These are phyloP conservation scores for Pituophis catenifer DNA, from an alignment of 2,113 vertebrate genomes.

Conservation along the genomic window DNA sequence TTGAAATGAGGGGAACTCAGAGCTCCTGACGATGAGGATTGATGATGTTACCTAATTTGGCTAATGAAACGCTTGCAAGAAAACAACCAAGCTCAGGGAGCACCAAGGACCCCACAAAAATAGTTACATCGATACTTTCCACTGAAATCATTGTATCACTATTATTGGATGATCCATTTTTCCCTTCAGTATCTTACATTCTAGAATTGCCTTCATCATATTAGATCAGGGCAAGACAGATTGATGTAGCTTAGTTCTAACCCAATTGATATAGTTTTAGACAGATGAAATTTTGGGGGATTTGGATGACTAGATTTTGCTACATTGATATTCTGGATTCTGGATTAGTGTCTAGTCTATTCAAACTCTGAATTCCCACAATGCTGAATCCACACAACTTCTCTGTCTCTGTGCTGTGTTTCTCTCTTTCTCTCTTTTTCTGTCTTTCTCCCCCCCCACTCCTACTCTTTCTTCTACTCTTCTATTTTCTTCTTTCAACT, in stretches of 20 bases:
- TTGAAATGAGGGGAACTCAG: not conserved
- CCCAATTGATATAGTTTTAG: not conserved
- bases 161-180: constrained; percentile 39
- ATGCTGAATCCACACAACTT: not conserved
- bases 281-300: not conserved
- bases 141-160: not conserved
- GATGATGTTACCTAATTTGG: too few species aligned
- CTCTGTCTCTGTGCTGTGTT: not conserved
- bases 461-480: not conserved
- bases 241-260: not conserved
- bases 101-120: not conserved
- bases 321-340: not conserved
- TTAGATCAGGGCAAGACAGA: not conserved
- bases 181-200: constrained; percentile 24
- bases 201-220: not conserved
- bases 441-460: not conserved
- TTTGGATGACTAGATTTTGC: not conserved
- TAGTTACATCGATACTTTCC: not conserved
- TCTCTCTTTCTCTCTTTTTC: too few species aligned
- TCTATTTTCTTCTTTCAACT: not conserved
- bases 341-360: not conserved
- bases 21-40: not conserved
- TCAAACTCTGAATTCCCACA: not conserved
- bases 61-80: not conserved
- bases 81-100: not conserved